Evolutionary conservation across 2,888 invertebrate species (phyloP), one percentile per base, ranked within the genome.

Genomic region (Hemistola chrysoprasaria): DNA sequence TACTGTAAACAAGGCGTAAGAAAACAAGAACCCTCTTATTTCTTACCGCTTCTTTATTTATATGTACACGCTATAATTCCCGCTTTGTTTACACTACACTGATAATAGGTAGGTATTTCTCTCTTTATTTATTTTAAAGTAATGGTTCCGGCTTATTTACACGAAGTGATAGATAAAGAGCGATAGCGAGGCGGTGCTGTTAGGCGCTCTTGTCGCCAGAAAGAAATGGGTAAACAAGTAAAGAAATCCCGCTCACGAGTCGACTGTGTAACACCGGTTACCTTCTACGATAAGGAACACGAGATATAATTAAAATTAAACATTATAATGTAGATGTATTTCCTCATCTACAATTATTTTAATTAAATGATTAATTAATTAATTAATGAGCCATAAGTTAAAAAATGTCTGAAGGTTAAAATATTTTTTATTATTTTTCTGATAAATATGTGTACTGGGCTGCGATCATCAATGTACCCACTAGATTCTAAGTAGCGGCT

Each of bases 61-160:
- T 75, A 65, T 79, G 75, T 78, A 78, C 71, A 58, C 56, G 57
- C 66, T 71, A 74, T 77, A 78, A 77, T 74, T 77, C 71, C 65
- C 63, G 56, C 50, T 50, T 57, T 69, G 80, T 80, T 79, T 81
- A 83, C 73, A 65, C 65, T 64, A 46, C 50, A 49, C 71, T 71
- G 78, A 80, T 79, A 78, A 78, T 78, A n/a, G n/a, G n/a, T n/a
- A n/a, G n/a, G n/a, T n/a, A 80, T 71, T 79, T 81, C 71, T 79
- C 73, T 62, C 64, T 77, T 65, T 81, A 78, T 83, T 82, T 83
- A 84, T 71, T 65, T 62, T 75, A 70, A 48, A 59, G 71, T 75
- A 74, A 79, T 80, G 78, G 75, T 75, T 78, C 69, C 49, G 64
- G 58, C 67, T 69, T 80, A 75, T 80, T 76, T 80, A 83, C 68